phyloP scores from a whole-genome alignment of 2,888 invertebrate species.

The Tryphoninae sp. region DNA sequence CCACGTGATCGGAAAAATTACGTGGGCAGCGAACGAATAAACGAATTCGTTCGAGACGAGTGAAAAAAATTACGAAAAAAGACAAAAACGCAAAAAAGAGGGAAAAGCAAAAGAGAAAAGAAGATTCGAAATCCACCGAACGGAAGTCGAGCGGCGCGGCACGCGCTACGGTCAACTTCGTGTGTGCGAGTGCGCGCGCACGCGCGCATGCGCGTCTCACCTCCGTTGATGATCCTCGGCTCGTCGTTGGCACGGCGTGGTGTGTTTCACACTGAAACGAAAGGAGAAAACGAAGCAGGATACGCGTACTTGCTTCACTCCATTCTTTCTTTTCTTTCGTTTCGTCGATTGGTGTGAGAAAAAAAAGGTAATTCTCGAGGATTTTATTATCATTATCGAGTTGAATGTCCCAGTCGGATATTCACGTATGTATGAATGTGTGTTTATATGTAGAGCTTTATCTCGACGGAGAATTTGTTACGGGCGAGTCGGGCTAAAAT shows the following conservation, averaged over 20 bases:
- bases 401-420: not conserved
- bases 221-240: conserved; percentile 1
- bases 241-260: not conserved
- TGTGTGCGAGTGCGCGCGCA: too few relatives aligned
- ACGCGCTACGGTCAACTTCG: not conserved
- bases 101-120: not conserved
- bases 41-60: conserved; percentile 16
- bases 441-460: not conserved
- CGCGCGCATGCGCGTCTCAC: too few relatives aligned
- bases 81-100: not conserved
- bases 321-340: not conserved
- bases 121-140: not conserved
- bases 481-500: not conserved
- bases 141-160: conserved; percentile 28
- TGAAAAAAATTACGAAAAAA: not conserved
- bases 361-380: conserved; percentile 16
- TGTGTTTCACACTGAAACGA: not conserved
- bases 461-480: not conserved
- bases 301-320: conserved; percentile 40
- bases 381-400: conserved; percentile 5
- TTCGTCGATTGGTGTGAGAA: conserved; percentile 2
- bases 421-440: not conserved
- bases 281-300: conserved; percentile 16
- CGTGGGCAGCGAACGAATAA: conserved; percentile 13
- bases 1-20: conserved; percentile 12